Percentiles rank a stretch among this genome's conserved stretches.
Conservation (phyloP, 2,888 invertebrate species). For the Pristionchus arcanus region DNA sequence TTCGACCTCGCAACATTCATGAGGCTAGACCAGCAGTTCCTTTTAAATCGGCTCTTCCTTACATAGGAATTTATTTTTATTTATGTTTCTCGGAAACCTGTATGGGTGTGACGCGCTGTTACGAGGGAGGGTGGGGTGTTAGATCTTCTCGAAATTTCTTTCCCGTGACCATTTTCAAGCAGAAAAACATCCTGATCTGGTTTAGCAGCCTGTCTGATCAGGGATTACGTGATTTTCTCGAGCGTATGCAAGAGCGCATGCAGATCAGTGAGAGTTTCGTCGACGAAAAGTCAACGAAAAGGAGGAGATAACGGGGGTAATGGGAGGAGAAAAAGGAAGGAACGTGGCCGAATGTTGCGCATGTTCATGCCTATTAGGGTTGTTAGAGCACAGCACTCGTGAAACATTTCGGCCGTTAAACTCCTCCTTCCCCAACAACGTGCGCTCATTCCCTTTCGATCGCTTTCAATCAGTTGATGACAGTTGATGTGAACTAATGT, state of each 20-base stretch:
- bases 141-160: neutral
- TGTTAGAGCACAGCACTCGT: neutral
- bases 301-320: neutral
- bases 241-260: neutral
- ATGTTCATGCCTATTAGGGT: neutral
- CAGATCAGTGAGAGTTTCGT: constrained; percentile 17
- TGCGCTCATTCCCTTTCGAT: neutral
- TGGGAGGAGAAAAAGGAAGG: neutral
- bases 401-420: neutral
- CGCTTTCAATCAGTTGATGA: neutral
- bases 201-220: neutral
- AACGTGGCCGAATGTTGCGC: neutral
- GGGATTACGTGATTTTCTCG: constrained; percentile 6
- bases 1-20: no score
- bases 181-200: neutral
- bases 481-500: no score
- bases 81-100: no score
- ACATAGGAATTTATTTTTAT: no score
- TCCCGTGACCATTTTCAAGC: neutral
- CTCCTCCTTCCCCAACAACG: neutral
- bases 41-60: no score
- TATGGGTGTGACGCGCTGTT: neutral
- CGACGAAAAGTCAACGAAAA: neutral
- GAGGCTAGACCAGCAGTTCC: no score
- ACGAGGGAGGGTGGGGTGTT: neutral